Base-by-base conservation (phyloP, 2,113 vertebrate species). In the Tychaedon coryphoeus region DNA sequence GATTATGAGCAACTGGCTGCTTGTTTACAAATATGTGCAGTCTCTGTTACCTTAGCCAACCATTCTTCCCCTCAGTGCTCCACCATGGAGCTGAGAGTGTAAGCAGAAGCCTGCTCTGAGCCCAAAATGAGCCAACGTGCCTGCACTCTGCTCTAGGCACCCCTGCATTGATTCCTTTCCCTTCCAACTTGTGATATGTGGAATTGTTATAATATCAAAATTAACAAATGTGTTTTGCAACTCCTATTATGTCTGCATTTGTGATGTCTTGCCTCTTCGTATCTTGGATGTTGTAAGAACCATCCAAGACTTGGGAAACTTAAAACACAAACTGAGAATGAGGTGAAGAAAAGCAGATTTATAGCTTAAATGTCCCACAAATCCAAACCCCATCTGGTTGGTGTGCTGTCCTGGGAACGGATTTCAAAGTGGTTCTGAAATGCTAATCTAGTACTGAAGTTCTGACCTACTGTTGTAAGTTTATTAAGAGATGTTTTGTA, bases 391-490 rank as follows among this genome's bases (percentile, higher is more conserved):
- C 75, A 92, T 88, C 74, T 92, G 71, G 16, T 15, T 60, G 57
- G 57, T 88, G 40, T 34, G 15, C 54, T 65, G 54, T 69, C 42
- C 66, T 90, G 78, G 71, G 48, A 96, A 90, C 6, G 14, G 61
- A 77, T 92, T 96, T 94, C 92, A 88, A 88, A 88, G 88, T 15
- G n/a, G 56, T 74, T 92, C 93, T 95, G 90, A 93, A 96, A 90
- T 88, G 65, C 60, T 83, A 77, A 73, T 93, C 54, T 75, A 73
- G 61, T 26, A 67, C 62, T 94, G 78, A 85, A 96, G 70, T 79
- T 53, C 45, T 88, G 81, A 73, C 77, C 51, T 76, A 53, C 47
- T 80, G 64, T n/a, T 86, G 24, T 54, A 51, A 65, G 53, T 65
- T 91, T 83, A 57, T 73, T 60, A 47, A 74, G 47, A 62, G 80